Conservation (phyloP, 1,140 invertebrate genomes). For the Drosophila asahinai region DNA sequence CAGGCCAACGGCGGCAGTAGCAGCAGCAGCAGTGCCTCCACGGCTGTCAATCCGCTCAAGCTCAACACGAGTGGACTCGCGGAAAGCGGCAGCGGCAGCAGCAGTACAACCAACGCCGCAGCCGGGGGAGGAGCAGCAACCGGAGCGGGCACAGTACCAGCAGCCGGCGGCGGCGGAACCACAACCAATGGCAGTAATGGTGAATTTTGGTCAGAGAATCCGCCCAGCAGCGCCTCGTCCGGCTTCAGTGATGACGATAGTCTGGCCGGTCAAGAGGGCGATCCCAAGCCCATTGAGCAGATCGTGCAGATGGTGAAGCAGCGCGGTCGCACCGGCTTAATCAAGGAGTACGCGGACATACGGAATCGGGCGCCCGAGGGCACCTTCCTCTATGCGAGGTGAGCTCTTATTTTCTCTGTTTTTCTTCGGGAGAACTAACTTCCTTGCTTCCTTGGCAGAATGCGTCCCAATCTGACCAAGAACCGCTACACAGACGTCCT, state of each 20-base stretch:
- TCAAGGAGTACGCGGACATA: slow-evolving; percentile 94
- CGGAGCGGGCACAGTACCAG: slow-evolving; percentile 46
- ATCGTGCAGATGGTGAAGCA: slow-evolving; percentile 91
- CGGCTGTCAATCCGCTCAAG: slow-evolving; percentile 21
- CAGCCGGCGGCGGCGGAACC: slow-evolving; percentile 6
- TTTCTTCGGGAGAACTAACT: neutral
- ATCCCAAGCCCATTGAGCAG: slow-evolving; percentile 89
- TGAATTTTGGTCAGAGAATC: slow-evolving; percentile 88
- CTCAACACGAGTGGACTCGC: slow-evolving; percentile 42
- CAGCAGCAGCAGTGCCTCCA: slow-evolving; percentile 28
- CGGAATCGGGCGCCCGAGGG: slow-evolving; percentile 92
- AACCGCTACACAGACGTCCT: slow-evolving; percentile 98
- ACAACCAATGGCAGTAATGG: slow-evolving; percentile 41
- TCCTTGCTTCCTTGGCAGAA: slow-evolving; percentile 85
- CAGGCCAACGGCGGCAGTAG: slow-evolving; percentile 20
- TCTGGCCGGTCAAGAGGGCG: slow-evolving; percentile 89
- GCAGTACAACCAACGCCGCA: slow-evolving; percentile 8
- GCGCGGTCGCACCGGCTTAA: slow-evolving; percentile 91
- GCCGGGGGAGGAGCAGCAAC: slow-evolving; percentile 29
- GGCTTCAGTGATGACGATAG: slow-evolving; percentile 96
- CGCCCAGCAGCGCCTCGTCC: slow-evolving; percentile 91
- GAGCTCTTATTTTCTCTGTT: neutral
- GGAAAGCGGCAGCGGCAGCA: slow-evolving; percentile 26
- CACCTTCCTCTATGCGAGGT: slow-evolving; percentile 91
- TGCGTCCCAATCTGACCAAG: slow-evolving; percentile 94